Percentiles rank a stretch among this genome's conserved stretches.
These are phyloP conservation scores for Zoanthus solanderi DNA, from an alignment of 92 coral and sea anemone species.

Conservation along the genomic window DNA sequence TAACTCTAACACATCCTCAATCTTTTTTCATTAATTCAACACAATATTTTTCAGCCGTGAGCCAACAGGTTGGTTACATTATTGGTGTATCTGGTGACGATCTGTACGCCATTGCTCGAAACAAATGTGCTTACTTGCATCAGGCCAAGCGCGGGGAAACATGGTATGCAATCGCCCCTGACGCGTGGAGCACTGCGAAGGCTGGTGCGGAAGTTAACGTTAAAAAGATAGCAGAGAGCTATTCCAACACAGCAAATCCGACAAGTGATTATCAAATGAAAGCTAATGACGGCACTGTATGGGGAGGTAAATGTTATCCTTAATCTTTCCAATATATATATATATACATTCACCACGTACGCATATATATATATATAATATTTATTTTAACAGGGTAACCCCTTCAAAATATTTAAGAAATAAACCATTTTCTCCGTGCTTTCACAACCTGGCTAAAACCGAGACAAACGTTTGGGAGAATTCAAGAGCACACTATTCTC, in stretches of 20 bases:
- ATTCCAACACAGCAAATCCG: neutral
- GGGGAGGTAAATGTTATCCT: neutral
- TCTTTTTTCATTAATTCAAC: neutral
- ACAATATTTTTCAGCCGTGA: conserved; percentile 1
- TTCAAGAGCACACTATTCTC: too few species aligned
- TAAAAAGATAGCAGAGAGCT: conserved; percentile 18
- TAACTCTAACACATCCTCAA: neutral
- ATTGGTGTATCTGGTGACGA: conserved; percentile 27
- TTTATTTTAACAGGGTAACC: too few species aligned
- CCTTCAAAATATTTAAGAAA: too few species aligned
- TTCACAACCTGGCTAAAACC: too few species aligned
- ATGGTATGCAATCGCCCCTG: conserved; percentile 4
- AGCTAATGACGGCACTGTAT: neutral
- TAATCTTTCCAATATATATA: too few species aligned
- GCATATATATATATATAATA: too few species aligned
- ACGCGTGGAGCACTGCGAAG: conserved; percentile 16
- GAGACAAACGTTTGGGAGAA: too few species aligned
- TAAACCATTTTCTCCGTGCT: too few species aligned
- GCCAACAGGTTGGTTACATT: conserved; percentile 30
- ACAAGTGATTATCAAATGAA: neutral
- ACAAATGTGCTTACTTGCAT: conserved; percentile 47
- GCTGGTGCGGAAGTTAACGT: neutral
- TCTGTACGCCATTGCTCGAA: conserved; percentile 25
- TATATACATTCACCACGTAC: too few species aligned
- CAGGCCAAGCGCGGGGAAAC: conserved; percentile 9